Evolutionary conservation across 2,888 invertebrate genomes (phyloP).

Genomic region (Cactoblastis cactorum): DNA sequence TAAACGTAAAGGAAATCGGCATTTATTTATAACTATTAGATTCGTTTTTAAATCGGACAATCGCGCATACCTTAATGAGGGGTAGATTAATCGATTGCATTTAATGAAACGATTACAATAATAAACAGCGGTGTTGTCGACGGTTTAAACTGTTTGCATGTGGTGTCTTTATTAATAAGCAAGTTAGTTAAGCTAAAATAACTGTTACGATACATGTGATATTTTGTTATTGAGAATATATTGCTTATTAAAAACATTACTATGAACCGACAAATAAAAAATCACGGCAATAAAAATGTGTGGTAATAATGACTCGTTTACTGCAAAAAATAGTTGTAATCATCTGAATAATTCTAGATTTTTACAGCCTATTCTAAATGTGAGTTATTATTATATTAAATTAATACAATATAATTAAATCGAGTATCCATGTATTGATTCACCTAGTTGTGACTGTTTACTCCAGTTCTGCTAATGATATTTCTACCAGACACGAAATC

Average conservation of each 20-base stretch:
- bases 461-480: neutral
- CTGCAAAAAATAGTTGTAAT: too few species aligned
- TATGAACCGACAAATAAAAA: too few species aligned
- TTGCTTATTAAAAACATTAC: too few species aligned
- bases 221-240: too few species aligned
- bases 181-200: neutral
- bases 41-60: slow-evolving; percentile 9
- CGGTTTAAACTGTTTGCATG: slow-evolving; percentile 2
- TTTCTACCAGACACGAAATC: neutral
- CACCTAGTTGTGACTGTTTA: neutral
- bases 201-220: neutral
- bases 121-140: neutral
- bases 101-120: slow-evolving; percentile 7
- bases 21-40: slow-evolving; percentile 26
- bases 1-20: slow-evolving; percentile 40
- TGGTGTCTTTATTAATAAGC: neutral
- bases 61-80: slow-evolving; percentile 3
- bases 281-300: too few species aligned
- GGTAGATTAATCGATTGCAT: slow-evolving; percentile 9
- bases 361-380: too few species aligned
- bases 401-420: too few species aligned
- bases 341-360: too few species aligned
- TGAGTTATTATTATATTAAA: too few species aligned
- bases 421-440: neutral
- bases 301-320: too few species aligned